phyloP scores from a whole-genome alignment of 2,888 invertebrate genomes.

The Danaus chrysippus region DNA sequence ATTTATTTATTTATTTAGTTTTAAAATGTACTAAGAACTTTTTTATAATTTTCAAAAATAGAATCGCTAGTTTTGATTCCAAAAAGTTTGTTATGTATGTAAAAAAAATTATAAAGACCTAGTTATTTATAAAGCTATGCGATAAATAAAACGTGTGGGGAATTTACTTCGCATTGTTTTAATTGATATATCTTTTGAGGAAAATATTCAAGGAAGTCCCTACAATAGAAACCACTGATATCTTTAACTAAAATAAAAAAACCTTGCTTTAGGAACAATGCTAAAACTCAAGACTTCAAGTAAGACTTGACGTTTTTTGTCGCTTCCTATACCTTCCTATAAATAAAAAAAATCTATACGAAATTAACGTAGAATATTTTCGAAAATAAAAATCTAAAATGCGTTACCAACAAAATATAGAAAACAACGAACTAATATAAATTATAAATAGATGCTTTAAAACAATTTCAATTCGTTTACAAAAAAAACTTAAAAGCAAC shows the following conservation, averaged over 20 bases:
- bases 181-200: background rate
- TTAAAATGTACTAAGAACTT: no score
- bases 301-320: no score
- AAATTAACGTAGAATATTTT: no score
- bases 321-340: no score
- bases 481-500: background rate
- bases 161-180: background rate
- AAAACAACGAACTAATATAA: no score
- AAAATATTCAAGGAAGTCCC: constrained; percentile 1
- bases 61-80: no score
- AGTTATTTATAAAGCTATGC: background rate
- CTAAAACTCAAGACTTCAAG: no score
- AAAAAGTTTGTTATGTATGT: background rate
- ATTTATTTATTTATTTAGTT: no score
- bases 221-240: background rate
- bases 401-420: background rate
- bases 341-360: no score
- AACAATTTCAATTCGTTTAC: constrained; percentile 1
- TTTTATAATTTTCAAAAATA: no score
- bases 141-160: background rate
- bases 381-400: no score
- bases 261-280: no score
- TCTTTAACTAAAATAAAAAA: background rate
- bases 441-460: background rate
- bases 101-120: background rate